Conservation (phyloP, 2,113 vertebrate species). For the Tursiops truncatus region DNA sequence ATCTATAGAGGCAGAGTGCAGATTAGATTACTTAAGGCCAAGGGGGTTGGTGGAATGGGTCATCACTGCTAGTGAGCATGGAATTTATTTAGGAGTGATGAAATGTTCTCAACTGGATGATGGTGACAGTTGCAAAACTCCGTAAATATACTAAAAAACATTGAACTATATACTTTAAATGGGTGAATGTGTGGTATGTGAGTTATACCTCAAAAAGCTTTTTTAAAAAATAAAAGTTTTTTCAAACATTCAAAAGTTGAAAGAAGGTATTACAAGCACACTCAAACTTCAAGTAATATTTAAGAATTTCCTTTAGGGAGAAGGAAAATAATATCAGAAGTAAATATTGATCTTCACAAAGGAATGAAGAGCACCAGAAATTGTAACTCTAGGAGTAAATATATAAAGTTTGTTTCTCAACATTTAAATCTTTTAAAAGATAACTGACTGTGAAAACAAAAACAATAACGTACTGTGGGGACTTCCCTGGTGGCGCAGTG, state of each 20-base stretch:
- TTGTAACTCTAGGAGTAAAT: not conserved
- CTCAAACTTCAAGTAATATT: not conserved
- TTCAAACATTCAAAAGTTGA: not conserved
- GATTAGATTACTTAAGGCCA: not conserved
- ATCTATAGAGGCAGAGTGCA: not conserved
- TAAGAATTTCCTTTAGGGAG: not conserved
- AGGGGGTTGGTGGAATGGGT: not conserved
- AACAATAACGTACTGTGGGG: not conserved
- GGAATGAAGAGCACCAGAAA: not conserved
- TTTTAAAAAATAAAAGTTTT: not conserved
- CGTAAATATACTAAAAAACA: no score
- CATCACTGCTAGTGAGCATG: not conserved
- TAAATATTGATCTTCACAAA: not conserved
- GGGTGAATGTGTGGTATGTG: no score
- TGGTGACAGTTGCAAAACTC: no score
- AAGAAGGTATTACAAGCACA: not conserved
- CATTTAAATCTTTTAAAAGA: not conserved
- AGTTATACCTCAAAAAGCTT: not conserved
- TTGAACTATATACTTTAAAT: no score
- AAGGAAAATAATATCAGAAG: not conserved
- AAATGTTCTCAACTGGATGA: not conserved
- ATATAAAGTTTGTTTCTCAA: not conserved
- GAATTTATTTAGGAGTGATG: not conserved
- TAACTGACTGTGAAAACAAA: not conserved
- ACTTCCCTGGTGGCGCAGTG: not conserved